Evolutionary conservation across 2,797 vertebrate species (phyloP).

Genomic region (Diceros bicornis): DNA sequence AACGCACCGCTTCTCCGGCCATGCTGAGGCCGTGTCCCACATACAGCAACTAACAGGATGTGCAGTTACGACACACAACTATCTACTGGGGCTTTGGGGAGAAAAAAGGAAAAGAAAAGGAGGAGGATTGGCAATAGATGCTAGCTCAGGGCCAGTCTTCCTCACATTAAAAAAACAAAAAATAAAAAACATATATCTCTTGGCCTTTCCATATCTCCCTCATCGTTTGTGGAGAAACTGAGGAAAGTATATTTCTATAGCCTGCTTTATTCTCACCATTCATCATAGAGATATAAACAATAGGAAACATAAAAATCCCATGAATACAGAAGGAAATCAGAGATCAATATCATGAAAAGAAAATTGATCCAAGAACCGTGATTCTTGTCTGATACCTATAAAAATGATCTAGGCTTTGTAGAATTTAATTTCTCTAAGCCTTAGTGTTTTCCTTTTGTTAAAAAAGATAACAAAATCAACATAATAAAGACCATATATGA

Average conservation of each 20-base stretch:
- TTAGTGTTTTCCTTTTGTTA: neutral
- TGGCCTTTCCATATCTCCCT: neutral
- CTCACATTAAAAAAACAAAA: too few relatives aligned
- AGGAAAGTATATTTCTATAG: neutral
- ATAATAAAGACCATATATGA: too few relatives aligned
- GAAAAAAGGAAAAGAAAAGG: too few relatives aligned
- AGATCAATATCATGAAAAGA: neutral
- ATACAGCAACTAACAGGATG: too few relatives aligned
- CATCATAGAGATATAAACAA: neutral
- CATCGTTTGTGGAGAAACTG: neutral
- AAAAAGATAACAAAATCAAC: neutral
- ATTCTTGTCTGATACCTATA: constrained; percentile 18
- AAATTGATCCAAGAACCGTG: neutral
- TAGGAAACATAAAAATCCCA: constrained; percentile 3
- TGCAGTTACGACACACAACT: too few relatives aligned
- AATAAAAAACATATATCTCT: neutral
- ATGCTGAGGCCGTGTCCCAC: too few relatives aligned
- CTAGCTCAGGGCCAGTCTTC: too few relatives aligned
- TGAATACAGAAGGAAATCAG: neutral
- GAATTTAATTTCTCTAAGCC: neutral
- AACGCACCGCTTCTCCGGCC: too few relatives aligned
- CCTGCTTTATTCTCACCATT: neutral
- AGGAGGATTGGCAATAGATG: too few relatives aligned
- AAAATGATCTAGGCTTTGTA: neutral
- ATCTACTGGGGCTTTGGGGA: too few relatives aligned